Conservation (phyloP, 2,113 vertebrate species). For the Varanus komodoensis region DNA sequence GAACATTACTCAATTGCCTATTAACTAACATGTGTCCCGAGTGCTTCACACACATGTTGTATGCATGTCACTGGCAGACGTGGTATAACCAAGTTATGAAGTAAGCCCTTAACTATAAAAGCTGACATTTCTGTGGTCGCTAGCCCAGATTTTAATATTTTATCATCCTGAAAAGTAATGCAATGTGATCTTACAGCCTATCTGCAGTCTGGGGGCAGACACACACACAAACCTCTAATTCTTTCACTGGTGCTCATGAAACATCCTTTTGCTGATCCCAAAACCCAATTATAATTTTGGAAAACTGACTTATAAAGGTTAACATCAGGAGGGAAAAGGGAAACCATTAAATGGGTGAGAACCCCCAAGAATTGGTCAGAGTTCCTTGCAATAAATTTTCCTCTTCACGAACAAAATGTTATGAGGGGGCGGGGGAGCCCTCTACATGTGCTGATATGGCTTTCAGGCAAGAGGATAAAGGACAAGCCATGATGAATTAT, state of each 20-base stretch:
- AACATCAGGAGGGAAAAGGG: not conserved
- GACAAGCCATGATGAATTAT: constrained; percentile 5
- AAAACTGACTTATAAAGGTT: constrained; percentile 18
- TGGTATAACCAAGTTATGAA: not conserved
- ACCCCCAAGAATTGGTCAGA: not conserved
- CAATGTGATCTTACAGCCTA: not conserved
- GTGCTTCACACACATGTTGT: not conserved
- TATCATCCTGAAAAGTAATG: constrained; percentile 16
- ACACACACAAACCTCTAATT: not conserved
- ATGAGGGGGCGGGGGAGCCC: not conserved
- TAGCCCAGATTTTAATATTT: constrained; percentile 13
- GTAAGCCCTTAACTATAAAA: not conserved
- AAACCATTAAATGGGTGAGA: constrained; percentile 12
- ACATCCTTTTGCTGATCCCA: not conserved
- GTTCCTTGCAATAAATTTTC: constrained; percentile 18
- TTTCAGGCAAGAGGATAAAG: constrained; percentile 18
- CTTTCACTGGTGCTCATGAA: not conserved
- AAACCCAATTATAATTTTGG: constrained; percentile 10
- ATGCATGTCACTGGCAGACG: not conserved
- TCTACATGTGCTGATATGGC: not conserved
- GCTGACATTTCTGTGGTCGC: constrained; percentile 6
- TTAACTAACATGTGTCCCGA: not conserved
- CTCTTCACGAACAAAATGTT: not conserved
- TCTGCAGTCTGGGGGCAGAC: not conserved
- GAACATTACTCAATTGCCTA: not conserved